phyloP scores from a whole-genome alignment of 2,113 vertebrate genomes.

The Callipepla squamata region DNA sequence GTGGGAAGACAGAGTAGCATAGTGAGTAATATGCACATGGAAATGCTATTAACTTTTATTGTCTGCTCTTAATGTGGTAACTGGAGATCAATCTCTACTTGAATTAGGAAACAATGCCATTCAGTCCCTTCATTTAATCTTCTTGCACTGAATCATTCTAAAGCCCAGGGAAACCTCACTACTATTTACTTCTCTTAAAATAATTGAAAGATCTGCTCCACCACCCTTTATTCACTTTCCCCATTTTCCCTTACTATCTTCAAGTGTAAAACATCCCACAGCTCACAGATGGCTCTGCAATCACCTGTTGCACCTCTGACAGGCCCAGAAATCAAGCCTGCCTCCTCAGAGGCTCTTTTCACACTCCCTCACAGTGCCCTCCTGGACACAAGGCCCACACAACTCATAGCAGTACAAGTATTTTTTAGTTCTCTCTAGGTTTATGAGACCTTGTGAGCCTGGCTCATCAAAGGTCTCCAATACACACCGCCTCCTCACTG shows the following conservation, averaged over 20 bases:
- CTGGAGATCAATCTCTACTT: slow-evolving; percentile 2
- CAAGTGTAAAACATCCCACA: not conserved
- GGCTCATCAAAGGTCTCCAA: not conserved
- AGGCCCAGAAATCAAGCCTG: not conserved
- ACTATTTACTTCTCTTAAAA: not conserved
- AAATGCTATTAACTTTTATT: slow-evolving; percentile 19
- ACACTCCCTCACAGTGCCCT: not conserved
- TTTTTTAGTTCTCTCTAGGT: not conserved
- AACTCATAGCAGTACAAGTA: not conserved
- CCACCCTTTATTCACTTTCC: not conserved
- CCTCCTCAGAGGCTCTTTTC: not conserved
- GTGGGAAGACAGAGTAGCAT: not conserved
- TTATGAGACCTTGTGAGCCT: not conserved
- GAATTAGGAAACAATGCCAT: not conserved
- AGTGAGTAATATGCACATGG: not conserved
- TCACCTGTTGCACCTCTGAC: not conserved
- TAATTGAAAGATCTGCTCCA: not conserved
- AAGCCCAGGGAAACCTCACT: not conserved
- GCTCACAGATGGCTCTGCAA: not conserved
- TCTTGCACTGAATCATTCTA: not conserved
- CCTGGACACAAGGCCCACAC: not conserved
- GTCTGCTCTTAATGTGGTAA: not conserved
- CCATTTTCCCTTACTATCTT: not conserved
- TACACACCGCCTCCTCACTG: not conserved
- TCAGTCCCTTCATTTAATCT: not conserved